Percentiles rank a stretch among this genome's conserved stretches.
Evolutionary conservation across 1,140 invertebrate species (phyloP).

Genomic region (Ostrea edulis): DNA sequence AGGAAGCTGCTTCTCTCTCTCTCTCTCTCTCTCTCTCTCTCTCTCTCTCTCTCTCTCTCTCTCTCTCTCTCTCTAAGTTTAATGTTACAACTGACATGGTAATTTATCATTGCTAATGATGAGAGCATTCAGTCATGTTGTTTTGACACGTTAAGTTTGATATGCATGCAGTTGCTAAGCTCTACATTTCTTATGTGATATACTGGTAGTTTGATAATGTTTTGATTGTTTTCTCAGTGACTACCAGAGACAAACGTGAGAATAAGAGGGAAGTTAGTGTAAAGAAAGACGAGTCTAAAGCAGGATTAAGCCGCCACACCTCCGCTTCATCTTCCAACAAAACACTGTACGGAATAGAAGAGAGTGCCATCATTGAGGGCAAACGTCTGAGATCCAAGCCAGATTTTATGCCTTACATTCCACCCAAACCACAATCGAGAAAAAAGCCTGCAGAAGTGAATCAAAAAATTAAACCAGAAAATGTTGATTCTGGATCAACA

Average conservation of each 20-base stretch:
- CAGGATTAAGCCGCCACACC: background rate
- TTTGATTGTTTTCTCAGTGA: background rate
- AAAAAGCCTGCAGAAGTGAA: background rate
- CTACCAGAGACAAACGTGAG: background rate
- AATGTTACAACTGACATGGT: too few relatives aligned
- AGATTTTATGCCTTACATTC: background rate
- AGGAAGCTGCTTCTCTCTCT: too few relatives aligned
- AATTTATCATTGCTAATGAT: too few relatives aligned
- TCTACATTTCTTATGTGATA: too few relatives aligned
- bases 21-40: too few relatives aligned
- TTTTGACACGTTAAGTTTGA: too few relatives aligned
- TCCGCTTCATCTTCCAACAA: background rate
- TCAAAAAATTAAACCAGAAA: background rate
- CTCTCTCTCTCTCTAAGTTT: too few relatives aligned
- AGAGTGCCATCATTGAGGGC: background rate
- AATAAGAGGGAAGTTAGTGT: background rate
- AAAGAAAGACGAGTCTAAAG: background rate
- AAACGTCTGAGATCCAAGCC: background rate
- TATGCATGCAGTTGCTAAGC: too few relatives aligned
- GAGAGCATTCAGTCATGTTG: too few relatives aligned
- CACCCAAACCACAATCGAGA: background rate
- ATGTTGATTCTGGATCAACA: background rate
- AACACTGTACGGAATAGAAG: background rate
- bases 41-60: too few relatives aligned
- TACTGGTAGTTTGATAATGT: too few relatives aligned